These are phyloP conservation scores for Pipistrellus kuhlii DNA, from an alignment of 2,797 vertebrate species.

Conservation along the genomic window DNA sequence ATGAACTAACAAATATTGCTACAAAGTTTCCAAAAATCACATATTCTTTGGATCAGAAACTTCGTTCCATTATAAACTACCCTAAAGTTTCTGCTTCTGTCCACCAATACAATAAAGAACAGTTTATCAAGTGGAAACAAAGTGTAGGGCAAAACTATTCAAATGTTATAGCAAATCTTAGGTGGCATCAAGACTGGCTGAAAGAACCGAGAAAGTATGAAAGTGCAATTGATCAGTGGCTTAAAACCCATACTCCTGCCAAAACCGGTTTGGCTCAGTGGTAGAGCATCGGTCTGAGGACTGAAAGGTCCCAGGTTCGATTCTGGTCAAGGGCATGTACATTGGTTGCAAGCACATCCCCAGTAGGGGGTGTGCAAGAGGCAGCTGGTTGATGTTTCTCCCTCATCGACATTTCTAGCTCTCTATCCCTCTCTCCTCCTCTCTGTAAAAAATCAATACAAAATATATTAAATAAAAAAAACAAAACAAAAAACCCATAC, in stretches of 20 bases:
- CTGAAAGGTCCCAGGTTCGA: too few relatives aligned
- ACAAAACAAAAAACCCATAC: slow-evolving; percentile 61
- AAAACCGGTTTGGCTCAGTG: too few relatives aligned
- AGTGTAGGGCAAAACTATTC: slow-evolving; percentile 93
- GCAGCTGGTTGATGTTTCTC: too few relatives aligned
- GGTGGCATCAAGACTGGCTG: slow-evolving; percentile 96
- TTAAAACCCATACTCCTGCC: slow-evolving; percentile 78
- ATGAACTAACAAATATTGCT: slow-evolving; percentile 93
- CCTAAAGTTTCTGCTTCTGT: slow-evolving; percentile 92
- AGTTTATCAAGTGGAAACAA: slow-evolving; percentile 92
- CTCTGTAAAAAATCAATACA: too few relatives aligned
- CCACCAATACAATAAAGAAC: slow-evolving; percentile 93
- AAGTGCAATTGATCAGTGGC: slow-evolving; percentile 92
- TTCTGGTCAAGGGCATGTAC: too few relatives aligned
- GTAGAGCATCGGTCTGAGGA: too few relatives aligned
- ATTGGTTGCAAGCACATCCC: too few relatives aligned
- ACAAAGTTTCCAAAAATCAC: slow-evolving; percentile 87
- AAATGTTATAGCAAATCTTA: slow-evolving; percentile 92
- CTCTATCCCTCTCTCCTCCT: too few relatives aligned
- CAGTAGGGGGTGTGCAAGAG: too few relatives aligned
- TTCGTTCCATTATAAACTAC: slow-evolving; percentile 92
- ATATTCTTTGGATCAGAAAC: slow-evolving; percentile 89
- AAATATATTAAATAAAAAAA: too few relatives aligned
- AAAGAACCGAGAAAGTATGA: slow-evolving; percentile 89
- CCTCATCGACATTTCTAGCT: too few relatives aligned